Conservation (phyloP, 2,888 invertebrate species). For the Gymnoscelis rufifasciata region DNA sequence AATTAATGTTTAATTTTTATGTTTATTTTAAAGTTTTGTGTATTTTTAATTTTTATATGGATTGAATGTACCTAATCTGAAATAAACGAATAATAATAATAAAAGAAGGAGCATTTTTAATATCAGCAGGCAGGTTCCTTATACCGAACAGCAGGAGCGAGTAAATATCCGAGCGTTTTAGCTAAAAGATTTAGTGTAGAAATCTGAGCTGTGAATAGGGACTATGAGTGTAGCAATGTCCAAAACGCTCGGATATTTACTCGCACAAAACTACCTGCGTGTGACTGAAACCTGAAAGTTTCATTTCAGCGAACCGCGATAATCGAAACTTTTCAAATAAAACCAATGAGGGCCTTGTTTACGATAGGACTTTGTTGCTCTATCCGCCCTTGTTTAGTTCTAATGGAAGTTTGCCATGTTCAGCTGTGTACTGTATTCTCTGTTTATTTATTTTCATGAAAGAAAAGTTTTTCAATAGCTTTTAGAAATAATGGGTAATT, state of each 20-base stretch:
- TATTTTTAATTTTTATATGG: too few relatives aligned
- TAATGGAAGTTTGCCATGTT: slow-evolving; percentile 52
- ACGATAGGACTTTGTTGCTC: slow-evolving; percentile 52
- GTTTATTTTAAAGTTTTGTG: too few relatives aligned
- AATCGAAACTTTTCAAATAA: slow-evolving; percentile 69
- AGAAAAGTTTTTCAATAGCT: not conserved
- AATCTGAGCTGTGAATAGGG: not conserved
- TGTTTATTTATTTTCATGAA: slow-evolving; percentile 9
- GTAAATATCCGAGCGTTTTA: too few relatives aligned
- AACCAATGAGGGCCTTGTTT: slow-evolving; percentile 64
- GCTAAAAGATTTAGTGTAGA: too few relatives aligned
- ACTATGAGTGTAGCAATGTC: too few relatives aligned
- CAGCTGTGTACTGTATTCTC: slow-evolving; percentile 37
- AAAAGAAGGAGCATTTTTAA: too few relatives aligned
- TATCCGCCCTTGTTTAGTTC: slow-evolving; percentile 53
- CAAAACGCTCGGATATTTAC: too few relatives aligned
- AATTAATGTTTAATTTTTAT: too few relatives aligned
- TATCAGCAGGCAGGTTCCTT: too few relatives aligned
- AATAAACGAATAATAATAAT: too few relatives aligned
- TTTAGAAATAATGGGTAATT: not conserved
- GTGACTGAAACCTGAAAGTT: slow-evolving; percentile 33
- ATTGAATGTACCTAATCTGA: too few relatives aligned
- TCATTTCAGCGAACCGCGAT: slow-evolving; percentile 50
- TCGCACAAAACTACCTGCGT: slow-evolving; percentile 8
- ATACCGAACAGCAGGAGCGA: too few relatives aligned